These are phyloP conservation scores for Bombus cullumanus DNA, from an alignment of 1,140 invertebrate genomes.

Conservation along the genomic window DNA sequence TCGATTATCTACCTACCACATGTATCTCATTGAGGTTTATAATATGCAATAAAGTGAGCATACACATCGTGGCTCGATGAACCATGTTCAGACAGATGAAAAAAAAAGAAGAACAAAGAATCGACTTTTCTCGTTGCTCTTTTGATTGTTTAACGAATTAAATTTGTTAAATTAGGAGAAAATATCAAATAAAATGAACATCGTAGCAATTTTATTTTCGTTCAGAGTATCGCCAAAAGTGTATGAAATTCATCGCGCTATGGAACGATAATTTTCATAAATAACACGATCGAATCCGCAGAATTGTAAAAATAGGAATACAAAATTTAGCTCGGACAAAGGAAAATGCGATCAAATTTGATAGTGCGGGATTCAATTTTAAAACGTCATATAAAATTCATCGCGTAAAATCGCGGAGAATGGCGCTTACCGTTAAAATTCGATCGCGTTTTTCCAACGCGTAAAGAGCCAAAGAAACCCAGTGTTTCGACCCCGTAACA, in stretches of 20 bases:
- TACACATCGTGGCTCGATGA: conserved; percentile 23
- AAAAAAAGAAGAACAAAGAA: not conserved
- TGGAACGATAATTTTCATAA: not conserved
- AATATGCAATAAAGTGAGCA: conserved; percentile 44
- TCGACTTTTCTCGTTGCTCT: not conserved
- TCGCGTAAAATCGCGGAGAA: not conserved
- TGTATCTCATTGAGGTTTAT: conserved; percentile 43
- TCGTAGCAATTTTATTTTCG: not conserved
- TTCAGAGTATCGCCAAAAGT: not conserved
- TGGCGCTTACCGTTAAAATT: not conserved
- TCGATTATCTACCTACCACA: conserved; percentile 48
- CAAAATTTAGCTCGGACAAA: not conserved
- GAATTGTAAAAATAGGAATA: not conserved
- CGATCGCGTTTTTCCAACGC: not conserved
- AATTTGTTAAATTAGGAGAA: not conserved
- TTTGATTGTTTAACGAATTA: not conserved
- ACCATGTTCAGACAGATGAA: not conserved
- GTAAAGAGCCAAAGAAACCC: not conserved
- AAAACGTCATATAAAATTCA: not conserved
- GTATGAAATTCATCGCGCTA: not conserved
- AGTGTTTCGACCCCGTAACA: not conserved
- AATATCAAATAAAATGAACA: not conserved
- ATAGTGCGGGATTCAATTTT: not conserved
- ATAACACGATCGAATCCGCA: not conserved
- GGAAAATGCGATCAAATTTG: not conserved